Evolutionary conservation across 2,888 invertebrate species (phyloP).

Genomic region (Heliconius ethilla): DNA sequence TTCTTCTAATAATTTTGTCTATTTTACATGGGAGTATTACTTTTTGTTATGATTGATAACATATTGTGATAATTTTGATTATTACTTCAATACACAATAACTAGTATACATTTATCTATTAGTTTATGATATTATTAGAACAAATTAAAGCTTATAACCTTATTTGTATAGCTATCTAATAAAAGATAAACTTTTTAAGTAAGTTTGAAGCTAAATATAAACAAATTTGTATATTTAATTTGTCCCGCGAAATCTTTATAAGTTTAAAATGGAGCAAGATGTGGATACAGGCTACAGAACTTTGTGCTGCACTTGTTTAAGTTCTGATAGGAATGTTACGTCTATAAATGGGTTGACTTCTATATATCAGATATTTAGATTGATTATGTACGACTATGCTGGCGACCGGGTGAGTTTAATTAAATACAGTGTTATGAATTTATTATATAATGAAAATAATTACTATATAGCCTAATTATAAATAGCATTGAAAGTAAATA

Average conservation of each 20-base stretch:
- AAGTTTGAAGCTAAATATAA: background rate
- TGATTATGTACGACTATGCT: slow-evolving; percentile 73
- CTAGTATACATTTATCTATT: background rate
- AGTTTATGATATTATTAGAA: background rate
- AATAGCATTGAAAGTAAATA: too few relatives aligned
- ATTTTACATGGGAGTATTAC: slow-evolving; percentile 81
- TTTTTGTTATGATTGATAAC: slow-evolving; percentile 78
- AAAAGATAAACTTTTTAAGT: slow-evolving; percentile 41
- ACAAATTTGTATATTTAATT: background rate
- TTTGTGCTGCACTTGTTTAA: slow-evolving; percentile 70
- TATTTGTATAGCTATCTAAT: background rate
- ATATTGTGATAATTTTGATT: slow-evolving; percentile 47
- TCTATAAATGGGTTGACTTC: slow-evolving; percentile 59
- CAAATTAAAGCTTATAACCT: slow-evolving; percentile 10
- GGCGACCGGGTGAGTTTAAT: slow-evolving; percentile 65
- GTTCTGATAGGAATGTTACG: slow-evolving; percentile 67
- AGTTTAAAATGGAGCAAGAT: slow-evolving; percentile 70
- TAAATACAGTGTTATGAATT: background rate
- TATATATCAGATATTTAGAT: slow-evolving; percentile 66
- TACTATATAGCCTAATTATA: background rate
- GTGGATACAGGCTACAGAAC: slow-evolving; percentile 64
- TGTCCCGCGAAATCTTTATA: slow-evolving; percentile 9
- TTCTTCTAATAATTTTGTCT: slow-evolving; percentile 74
- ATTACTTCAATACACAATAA: slow-evolving; percentile 6
- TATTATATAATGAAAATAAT: background rate